Evolutionary conservation across 2,797 vertebrate genomes (phyloP).

Genomic region (Rhinella marina): DNA sequence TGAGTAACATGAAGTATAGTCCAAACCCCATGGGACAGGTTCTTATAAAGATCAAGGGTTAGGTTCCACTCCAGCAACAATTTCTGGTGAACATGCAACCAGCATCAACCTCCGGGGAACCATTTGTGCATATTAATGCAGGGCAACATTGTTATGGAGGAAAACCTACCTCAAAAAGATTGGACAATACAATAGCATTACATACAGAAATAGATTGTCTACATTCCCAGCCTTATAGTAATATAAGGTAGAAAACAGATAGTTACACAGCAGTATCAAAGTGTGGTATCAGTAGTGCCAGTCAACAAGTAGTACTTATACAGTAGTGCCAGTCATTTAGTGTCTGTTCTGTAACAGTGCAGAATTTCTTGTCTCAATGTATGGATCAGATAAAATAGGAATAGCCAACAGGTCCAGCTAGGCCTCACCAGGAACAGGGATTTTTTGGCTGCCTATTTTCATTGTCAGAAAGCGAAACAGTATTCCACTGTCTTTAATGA

Average conservation of each 20-base stretch:
- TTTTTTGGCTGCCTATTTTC: background rate
- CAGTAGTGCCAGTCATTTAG: background rate
- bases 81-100: background rate
- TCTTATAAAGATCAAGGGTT: background rate
- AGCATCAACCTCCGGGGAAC: too few relatives aligned
- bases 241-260: too few relatives aligned
- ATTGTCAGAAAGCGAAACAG: too few relatives aligned
- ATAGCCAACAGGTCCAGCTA: background rate
- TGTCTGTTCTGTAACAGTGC: too few relatives aligned
- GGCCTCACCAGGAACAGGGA: background rate
- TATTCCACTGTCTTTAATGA: background rate
- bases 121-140: too few relatives aligned
- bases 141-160: too few relatives aligned
- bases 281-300: background rate
- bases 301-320: background rate
- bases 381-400: background rate
- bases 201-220: too few relatives aligned
- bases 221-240: too few relatives aligned
- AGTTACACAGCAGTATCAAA: background rate
- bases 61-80: background rate
- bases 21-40: background rate
- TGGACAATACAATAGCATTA: too few relatives aligned
- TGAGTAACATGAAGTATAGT: background rate
- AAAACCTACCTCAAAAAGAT: too few relatives aligned
- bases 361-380: background rate